A percentile compares a stretch with the other conserved stretches of the same genome.
These are phyloP conservation scores for Sinocyclocheilus anophthalmus DNA, from an alignment of 2,113 vertebrate genomes.

Conservation along the genomic window DNA sequence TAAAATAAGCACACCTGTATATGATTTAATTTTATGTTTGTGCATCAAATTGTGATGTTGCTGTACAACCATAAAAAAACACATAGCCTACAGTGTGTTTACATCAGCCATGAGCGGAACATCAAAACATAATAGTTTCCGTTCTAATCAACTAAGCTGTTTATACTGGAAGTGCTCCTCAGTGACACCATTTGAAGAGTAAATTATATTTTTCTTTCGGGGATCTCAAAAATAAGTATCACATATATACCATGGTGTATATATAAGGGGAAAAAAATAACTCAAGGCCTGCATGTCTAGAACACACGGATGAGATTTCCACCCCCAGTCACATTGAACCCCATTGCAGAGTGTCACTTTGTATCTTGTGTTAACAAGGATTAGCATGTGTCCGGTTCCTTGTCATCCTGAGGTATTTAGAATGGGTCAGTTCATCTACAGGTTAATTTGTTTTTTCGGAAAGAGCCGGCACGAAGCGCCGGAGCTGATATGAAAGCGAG, in stretches of 20 bases:
- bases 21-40: neutral
- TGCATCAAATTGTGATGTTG: neutral
- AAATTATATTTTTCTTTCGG: neutral
- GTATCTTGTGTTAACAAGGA: conserved; percentile 11
- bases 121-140: neutral
- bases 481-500: conserved; percentile 9
- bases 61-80: neutral
- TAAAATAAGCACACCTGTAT: conserved; percentile 5
- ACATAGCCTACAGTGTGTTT: neutral
- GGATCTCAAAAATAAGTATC: neutral
- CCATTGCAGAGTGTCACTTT: conserved; percentile 6
- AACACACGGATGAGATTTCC: neutral
- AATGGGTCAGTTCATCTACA: conserved; percentile 29
- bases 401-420: conserved; percentile 11
- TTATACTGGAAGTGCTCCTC: neutral
- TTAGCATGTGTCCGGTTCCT: conserved; percentile 22
- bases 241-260: neutral
- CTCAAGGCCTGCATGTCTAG: neutral
- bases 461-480: neutral
- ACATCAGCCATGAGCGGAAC: neutral
- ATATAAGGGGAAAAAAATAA: neutral
- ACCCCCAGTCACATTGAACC: neutral
- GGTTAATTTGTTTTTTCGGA: conserved; percentile 32
- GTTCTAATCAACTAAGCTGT: neutral
- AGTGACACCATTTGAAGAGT: neutral